Evolutionary conservation across 2,113 vertebrate species (phyloP).

Genomic region (Eolophus roseicapilla): DNA sequence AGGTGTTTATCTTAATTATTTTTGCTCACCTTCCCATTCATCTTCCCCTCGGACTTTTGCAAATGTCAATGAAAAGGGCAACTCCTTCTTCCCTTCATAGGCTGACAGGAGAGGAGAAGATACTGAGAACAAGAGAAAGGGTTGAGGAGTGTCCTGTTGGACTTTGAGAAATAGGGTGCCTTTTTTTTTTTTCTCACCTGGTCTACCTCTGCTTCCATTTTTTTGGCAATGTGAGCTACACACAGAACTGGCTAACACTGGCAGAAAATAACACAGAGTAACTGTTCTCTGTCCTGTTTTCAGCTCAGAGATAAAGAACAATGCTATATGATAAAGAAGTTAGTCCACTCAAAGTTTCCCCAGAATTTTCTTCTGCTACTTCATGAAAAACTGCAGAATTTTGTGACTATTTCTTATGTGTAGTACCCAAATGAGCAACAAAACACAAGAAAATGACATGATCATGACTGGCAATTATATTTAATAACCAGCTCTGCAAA

Average conservation of each 20-base stretch:
- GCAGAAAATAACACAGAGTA: neutral
- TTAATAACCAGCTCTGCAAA: neutral
- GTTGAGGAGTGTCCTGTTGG: neutral
- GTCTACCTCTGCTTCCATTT: neutral
- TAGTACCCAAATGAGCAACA: neutral
- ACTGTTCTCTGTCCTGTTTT: neutral
- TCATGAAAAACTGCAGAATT: neutral
- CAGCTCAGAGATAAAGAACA: neutral
- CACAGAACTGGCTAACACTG: neutral
- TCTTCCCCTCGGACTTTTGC: neutral
- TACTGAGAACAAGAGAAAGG: neutral
- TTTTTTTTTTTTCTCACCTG: neutral
- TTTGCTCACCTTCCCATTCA: neutral
- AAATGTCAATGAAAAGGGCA: neutral
- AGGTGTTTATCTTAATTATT: neutral
- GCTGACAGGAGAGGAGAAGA: neutral
- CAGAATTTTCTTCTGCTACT: neutral
- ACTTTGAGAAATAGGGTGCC: neutral
- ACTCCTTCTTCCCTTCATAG: neutral
- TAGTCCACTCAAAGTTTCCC: neutral
- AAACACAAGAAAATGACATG: neutral
- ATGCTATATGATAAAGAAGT: neutral
- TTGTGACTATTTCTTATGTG: neutral
- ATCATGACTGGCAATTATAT: neutral
- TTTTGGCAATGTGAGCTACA: rapidly evolving